phyloP scores from a whole-genome alignment of 2,113 vertebrate species.

The Pseudopipra pipra region DNA sequence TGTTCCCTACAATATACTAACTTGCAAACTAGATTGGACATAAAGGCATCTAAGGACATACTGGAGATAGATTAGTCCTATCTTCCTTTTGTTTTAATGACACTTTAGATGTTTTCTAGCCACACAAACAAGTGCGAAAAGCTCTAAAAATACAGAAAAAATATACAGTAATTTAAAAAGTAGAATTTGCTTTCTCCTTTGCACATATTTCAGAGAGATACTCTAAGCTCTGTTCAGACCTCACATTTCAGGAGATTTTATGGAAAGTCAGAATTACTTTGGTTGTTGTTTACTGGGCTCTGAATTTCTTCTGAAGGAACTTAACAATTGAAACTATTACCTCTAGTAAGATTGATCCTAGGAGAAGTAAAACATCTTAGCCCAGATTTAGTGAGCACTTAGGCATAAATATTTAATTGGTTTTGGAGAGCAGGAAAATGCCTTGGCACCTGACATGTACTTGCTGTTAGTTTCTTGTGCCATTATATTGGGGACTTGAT shows the following conservation, averaged over 20 bases:
- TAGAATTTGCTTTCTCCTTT: background rate
- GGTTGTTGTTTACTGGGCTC: background rate
- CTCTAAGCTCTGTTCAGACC: background rate
- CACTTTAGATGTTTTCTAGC: background rate
- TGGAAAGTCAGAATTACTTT: background rate
- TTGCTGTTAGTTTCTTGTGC: background rate
- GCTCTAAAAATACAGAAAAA: background rate
- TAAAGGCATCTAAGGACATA: background rate
- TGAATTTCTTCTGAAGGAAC: background rate
- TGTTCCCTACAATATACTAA: background rate
- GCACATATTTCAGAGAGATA: background rate
- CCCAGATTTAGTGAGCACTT: background rate
- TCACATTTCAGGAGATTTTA: background rate
- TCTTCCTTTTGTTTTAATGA: background rate
- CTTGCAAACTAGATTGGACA: background rate
- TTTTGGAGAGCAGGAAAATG: background rate
- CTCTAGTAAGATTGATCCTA: background rate
- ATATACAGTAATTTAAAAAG: background rate
- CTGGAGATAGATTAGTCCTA: background rate
- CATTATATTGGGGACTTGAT: background rate
- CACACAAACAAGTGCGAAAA: background rate
- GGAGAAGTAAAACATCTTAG: background rate
- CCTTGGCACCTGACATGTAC: background rate
- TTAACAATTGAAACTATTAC: background rate
- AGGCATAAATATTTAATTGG: background rate